Evolutionary conservation across 2,888 invertebrate species (phyloP).

Genomic region (Ashinkailepas kermadecensis): DNA sequence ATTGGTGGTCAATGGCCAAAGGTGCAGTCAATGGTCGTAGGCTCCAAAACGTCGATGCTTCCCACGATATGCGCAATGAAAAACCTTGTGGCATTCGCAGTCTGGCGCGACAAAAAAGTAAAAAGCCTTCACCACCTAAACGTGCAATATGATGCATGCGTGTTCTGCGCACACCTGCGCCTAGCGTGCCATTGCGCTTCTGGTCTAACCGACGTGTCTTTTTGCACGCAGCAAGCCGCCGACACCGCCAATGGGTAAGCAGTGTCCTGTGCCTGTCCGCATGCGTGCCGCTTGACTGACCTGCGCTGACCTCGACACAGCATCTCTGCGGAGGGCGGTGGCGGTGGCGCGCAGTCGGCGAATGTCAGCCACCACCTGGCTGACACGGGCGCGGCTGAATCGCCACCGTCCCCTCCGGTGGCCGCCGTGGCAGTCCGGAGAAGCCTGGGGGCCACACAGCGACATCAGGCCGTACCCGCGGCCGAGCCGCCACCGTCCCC

Average conservation of each 20-base stretch:
- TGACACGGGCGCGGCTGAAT: not conserved
- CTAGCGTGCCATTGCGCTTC: no score
- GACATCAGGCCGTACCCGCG: not conserved
- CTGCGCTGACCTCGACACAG: not conserved
- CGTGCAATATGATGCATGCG: no score
- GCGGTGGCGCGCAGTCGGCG: not conserved
- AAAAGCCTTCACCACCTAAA: no score
- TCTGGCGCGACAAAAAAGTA: no score
- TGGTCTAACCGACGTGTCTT: no score
- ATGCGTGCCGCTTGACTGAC: not conserved
- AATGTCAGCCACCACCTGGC: not conserved
- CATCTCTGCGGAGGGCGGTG: not conserved
- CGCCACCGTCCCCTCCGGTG: not conserved
- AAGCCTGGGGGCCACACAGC: not conserved
- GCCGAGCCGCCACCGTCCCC: not conserved
- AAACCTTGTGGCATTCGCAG: no score
- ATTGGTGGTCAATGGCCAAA: no score
- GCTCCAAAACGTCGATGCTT: no score
- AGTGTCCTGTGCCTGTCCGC: not conserved
- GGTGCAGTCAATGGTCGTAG: no score
- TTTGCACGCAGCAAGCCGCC: not conserved
- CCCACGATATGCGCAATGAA: no score
- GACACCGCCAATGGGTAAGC: not conserved
- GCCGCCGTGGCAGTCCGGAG: not conserved
- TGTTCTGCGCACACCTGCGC: no score